A percentile compares a stretch with the other conserved stretches of the same genome.
Evolutionary conservation across 2,888 invertebrate genomes (phyloP).

Genomic region (Plebejus melissa): DNA sequence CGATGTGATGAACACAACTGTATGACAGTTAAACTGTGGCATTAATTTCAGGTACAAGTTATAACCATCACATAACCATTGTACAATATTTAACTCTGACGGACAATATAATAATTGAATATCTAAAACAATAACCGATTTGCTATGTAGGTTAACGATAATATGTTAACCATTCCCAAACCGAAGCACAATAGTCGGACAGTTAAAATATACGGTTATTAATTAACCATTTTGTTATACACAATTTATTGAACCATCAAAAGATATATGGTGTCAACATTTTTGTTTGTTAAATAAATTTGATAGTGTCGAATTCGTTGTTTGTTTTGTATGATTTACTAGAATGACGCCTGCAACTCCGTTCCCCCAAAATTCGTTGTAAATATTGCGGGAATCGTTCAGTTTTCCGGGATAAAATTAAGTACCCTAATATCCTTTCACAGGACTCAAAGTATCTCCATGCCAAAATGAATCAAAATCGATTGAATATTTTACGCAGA

Average conservation of each 20-base stretch:
- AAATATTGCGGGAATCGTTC: too few relatives aligned
- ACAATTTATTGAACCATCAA: background rate
- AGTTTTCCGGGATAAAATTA: too few relatives aligned
- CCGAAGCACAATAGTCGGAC: background rate
- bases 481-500: too few relatives aligned
- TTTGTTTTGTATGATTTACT: too few relatives aligned
- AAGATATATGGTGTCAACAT: background rate
- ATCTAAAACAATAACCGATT: conserved; percentile 5
- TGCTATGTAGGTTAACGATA: background rate
- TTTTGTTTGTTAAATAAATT: background rate
- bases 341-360: too few relatives aligned
- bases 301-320: too few relatives aligned
- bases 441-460: too few relatives aligned
- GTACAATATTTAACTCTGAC: background rate
- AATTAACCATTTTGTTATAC: conserved; percentile 4
- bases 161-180: conserved; percentile 1
- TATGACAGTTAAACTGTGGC: too few relatives aligned
- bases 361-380: too few relatives aligned
- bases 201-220: conserved; percentile 1
- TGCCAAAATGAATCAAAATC: too few relatives aligned
- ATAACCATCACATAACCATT: background rate
- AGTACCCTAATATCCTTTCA: too few relatives aligned
- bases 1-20: too few relatives aligned
- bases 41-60: background rate
- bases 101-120: background rate